Base-by-base conservation (phyloP, 2,797 vertebrate species). In the Leucoraja ocellata region DNA sequence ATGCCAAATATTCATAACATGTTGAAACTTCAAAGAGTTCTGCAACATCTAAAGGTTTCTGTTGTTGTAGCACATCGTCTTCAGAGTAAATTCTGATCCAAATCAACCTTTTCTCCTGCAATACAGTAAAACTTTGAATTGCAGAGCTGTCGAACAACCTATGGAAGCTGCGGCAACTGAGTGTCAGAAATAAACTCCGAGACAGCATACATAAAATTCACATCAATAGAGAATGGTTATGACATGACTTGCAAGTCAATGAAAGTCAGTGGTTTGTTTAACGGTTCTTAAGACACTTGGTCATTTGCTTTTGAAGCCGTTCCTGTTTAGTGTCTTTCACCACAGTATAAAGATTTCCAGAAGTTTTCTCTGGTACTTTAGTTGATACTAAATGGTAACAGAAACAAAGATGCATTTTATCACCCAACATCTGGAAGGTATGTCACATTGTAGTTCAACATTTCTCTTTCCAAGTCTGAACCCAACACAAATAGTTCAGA, bases 351-450 rank as follows among this genome's bases (percentile, higher is more conserved):
- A 92, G 90, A 92, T 13, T 54, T 73, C 71, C 90, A 92, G 46
- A 88, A 88, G 84, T 88, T 88, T 68, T 68, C 84, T 88, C 21
- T 92, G 32, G 63, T 91, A 74, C 83, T 86, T 65, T n/a, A 86
- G 61, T 36, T 25, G 25, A 11, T 23, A 92, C 90, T 91, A 54
- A 73, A n/a, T 0, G n/a, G n/a, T 76, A 92, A 92, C 68, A 92
- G 71, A 92, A 76, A 39, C 71, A 92, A 92, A 92, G 71, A 76
- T 92, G n/a, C n/a, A 54, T 74, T 91, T 91, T 74, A 91, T 91
- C 90, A 73, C 54, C 13, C 36, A 76, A n/a, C 90, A 46, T 76
- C 65, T 92, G 90, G 68, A 92, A 21, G 32, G 68, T 18, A 91
- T 92, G 68, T 73, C 68, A 76, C 39, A 54, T 39, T 76, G 25